Conservation (phyloP, 1,140 invertebrate genomes). For the Drosophila ogumai region DNA sequence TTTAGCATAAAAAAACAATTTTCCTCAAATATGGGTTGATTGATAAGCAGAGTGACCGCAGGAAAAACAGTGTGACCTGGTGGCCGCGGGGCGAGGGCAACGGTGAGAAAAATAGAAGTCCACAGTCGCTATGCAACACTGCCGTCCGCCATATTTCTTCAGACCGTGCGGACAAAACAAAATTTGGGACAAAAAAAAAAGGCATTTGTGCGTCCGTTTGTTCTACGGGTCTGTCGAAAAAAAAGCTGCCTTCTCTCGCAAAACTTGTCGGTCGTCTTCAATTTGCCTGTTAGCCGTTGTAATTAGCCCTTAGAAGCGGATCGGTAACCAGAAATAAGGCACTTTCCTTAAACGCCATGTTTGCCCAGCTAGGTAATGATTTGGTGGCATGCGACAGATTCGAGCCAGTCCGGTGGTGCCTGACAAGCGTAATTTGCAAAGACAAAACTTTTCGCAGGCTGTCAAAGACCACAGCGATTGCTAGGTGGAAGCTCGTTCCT, state of each 20-base stretch:
- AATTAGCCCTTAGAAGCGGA: constrained; percentile 10
- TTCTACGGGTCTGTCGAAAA: constrained; percentile 32
- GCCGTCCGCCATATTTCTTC: constrained; percentile 77
- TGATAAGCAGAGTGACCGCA: constrained; percentile 64
- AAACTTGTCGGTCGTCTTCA: neutral
- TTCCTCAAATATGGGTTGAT: constrained; percentile 51
- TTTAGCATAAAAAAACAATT: constrained; percentile 9
- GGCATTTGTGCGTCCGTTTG: constrained; percentile 48
- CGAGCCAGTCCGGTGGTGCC: neutral
- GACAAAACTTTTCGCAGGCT: neutral
- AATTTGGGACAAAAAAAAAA: constrained; percentile 65
- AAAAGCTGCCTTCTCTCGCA: constrained; percentile 1
- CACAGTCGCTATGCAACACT: constrained; percentile 52
- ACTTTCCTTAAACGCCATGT: constrained; percentile 51
- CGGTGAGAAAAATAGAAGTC: neutral
- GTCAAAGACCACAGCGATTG: neutral
- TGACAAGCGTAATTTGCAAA: neutral
- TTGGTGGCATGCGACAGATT: constrained; percentile 54
- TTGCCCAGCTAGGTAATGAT: constrained; percentile 66
- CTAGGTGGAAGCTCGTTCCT: too few relatives aligned
- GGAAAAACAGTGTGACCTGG: constrained; percentile 20
- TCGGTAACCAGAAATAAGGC: constrained; percentile 23
- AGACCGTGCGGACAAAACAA: constrained; percentile 72
- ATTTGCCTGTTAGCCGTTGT: neutral
- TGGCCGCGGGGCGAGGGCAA: neutral